Evolutionary conservation across 2,113 vertebrate species (phyloP).

Genomic region (Muntiacus reevesi): DNA sequence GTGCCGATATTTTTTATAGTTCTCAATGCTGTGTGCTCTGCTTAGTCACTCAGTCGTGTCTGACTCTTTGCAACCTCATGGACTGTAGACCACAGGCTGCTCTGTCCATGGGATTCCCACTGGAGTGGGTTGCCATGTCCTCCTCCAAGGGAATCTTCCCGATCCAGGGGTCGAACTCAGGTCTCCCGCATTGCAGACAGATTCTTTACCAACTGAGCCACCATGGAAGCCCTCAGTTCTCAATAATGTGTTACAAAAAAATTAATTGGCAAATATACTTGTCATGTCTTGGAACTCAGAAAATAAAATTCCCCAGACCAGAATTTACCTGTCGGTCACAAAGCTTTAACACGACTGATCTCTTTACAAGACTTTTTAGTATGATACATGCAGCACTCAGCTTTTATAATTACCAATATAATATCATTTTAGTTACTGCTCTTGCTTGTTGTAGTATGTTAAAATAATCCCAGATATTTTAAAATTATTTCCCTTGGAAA

Average conservation of each 20-base stretch:
- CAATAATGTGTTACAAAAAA: neutral
- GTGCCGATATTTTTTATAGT: neutral
- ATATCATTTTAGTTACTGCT: neutral
- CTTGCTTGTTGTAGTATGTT: neutral
- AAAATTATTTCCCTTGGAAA: neutral
- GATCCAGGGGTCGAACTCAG: neutral
- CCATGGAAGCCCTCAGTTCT: neutral
- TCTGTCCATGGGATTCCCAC: neutral
- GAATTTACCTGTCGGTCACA: neutral
- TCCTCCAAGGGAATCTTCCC: neutral
- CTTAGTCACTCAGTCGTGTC: neutral
- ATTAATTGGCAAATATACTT: neutral
- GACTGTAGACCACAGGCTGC: neutral
- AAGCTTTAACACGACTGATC: neutral
- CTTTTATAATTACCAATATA: neutral
- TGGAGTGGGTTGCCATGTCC: neutral
- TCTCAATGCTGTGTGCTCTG: neutral
- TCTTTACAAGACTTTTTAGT: neutral
- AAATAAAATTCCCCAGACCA: neutral
- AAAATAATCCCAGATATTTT: neutral
- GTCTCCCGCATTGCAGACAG: neutral
- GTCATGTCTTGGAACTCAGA: neutral
- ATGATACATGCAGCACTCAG: neutral
- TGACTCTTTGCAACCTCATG: neutral
- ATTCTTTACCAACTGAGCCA: neutral